Base-by-base conservation (phyloP, 2,113 vertebrate species). In the Gymnogyps californianus region DNA sequence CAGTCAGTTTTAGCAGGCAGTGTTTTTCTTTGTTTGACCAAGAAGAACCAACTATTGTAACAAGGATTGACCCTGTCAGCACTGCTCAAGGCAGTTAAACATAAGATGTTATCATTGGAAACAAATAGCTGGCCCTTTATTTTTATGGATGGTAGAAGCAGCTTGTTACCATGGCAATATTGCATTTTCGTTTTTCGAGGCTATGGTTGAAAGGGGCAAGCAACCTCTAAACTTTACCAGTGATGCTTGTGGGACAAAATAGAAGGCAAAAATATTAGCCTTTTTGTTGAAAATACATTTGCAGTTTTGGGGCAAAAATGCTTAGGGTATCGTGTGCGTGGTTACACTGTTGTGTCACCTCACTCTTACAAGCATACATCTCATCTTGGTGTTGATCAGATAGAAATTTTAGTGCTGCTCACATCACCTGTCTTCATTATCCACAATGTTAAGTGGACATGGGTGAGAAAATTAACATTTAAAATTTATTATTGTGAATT, bases 181-280 rank as follows among this genome's bases (percentile, higher is more conserved):
- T 71, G 72, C 86, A 89, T 93, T 97, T 95, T 96, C 2, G 1
- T 65, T 77, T 75, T 93, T 88, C 6, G 40, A 90, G 59, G 67
- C 71, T 83, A 67, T 69, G 49, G 58, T 51, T 89, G 89, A 97
- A 95, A 87, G 88, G 77, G 83, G 75, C 42, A 87, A 28, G 71
- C 28, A 57, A 93, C 71, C 71, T 95, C 96, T 89, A 91, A 98
- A 97, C 80, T 95, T 89, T 32, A 66, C n/a, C 38, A 87, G 22
- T 11, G 58, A 76, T 82, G 54, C 24, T 62, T 78, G 12, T 67
- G 57, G 87, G 89, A 77, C 49, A 91, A 91, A 46, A 87, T 2
- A 51, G 44, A 88, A 70, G 51, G 11, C 36, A 83, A 86, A 94
- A 79, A 72, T 34, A 76, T 36, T 66, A 49, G 44, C 65, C 71